Evolutionary conservation across 2,113 vertebrate genomes (phyloP).

Genomic region (Vidua macroura): DNA sequence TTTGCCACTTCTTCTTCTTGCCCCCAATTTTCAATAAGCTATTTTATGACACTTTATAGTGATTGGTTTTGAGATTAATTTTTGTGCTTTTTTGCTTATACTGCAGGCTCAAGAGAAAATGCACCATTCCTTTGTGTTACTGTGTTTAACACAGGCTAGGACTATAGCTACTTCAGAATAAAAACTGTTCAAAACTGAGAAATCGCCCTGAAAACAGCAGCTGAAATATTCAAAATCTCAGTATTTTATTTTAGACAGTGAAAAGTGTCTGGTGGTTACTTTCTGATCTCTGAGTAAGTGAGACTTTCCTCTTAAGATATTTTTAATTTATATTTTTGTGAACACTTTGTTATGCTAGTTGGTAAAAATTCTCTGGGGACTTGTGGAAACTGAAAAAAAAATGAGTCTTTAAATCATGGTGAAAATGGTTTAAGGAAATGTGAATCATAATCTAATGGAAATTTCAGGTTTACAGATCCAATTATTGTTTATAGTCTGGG

Average conservation of each 20-base stretch:
- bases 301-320: neutral
- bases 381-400: neutral
- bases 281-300: neutral
- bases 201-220: neutral
- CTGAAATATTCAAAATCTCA: neutral
- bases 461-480: neutral
- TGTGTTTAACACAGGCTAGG: neutral
- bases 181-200: neutral
- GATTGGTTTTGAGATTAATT: neutral
- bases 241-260: neutral
- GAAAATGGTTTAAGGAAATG: neutral
- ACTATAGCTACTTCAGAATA: neutral
- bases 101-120: neutral
- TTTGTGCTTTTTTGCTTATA: neutral
- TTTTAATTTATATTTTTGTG: neutral
- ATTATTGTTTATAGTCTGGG: neutral
- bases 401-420: neutral
- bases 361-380: neutral
- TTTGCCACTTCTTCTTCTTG: neutral
- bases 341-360: neutral
- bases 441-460: neutral
- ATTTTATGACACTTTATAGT: neutral
- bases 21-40: neutral
- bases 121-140: neutral
- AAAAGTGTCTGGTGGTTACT: neutral